Evolutionary conservation across 2,888 invertebrate species (phyloP).

Genomic region (Epistrophe grossulariae): DNA sequence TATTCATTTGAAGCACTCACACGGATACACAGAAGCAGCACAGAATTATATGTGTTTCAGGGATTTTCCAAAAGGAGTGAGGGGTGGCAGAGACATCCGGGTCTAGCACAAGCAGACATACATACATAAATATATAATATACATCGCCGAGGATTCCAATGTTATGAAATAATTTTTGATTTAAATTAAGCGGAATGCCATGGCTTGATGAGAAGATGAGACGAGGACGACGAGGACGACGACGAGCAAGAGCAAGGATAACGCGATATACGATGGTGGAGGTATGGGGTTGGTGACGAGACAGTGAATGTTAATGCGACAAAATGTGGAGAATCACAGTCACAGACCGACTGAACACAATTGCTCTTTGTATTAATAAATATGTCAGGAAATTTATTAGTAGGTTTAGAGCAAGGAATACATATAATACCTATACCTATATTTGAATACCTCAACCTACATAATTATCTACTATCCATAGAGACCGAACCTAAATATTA

Average conservation of each 20-base stretch:
- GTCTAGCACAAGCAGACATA: neutral
- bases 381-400: constrained; percentile 63
- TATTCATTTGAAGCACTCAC: constrained; percentile 77
- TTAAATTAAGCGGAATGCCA: constrained; percentile 70
- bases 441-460: too few species aligned
- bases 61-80: neutral
- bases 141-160: constrained; percentile 59
- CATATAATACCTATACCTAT: too few species aligned
- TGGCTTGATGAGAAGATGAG: constrained; percentile 51
- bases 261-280: neutral
- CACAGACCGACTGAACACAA: constrained; percentile 40
- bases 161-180: constrained; percentile 74
- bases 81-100: neutral
- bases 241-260: constrained; percentile 8
- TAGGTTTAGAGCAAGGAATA: neutral
- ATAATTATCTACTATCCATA: too few species aligned
- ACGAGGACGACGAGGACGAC: constrained; percentile 9
- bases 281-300: constrained; percentile 23
- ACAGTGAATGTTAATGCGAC: constrained; percentile 57
- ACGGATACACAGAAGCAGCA: constrained; percentile 24
- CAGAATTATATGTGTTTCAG: neutral
- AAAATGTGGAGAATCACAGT: constrained; percentile 15
- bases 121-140: neutral
- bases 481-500: too few species aligned
- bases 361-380: constrained; percentile 60